Evolutionary conservation across 2,888 invertebrate genomes (phyloP), one percentile per base, ranked within the genome.

Genomic region (Hypsopygia costalis): DNA sequence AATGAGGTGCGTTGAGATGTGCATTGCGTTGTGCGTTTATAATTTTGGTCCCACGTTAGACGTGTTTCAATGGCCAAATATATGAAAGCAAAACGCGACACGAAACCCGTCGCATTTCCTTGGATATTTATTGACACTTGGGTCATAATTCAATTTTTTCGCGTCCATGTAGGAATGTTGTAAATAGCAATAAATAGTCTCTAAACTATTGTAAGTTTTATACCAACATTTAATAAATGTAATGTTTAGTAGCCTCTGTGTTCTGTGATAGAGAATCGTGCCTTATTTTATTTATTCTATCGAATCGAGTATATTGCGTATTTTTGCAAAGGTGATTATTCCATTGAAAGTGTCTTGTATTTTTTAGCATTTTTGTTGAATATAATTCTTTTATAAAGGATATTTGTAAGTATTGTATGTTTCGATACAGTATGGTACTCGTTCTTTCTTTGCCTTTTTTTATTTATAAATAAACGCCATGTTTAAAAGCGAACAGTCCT

Each of bases 231-330:
- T 29, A 30, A 29, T 21, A 6, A 11, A 34, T 37, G 10, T 30
- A 20, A 5, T 16, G 47, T 44, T 52, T 53, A 48, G 63, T 75
- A 70, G 69, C 50, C 54, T 62, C 63, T 80, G 55, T 73, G 60
- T 76, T 73, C 85, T 86, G 85, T 86, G 85, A 86, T 86, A 85
- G 71, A 66, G 59, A 69, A 56, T 69, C 58, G 85, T 85, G 85
- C 85, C 85, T 85, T 85, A 78, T n/a, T n/a, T n/a, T n/a, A n/a
- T 61, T 58, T 65, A 62, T 64, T 59, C 45, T 55, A 52, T n/a
- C n/a, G n/a, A n/a, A n/a, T n/a, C n/a, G n/a, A n/a, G n/a, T n/a
- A n/a, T 11, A 31, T 3, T 16, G 6, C 5, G n/a, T 31, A 31
- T 25, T 25, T 25, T 25, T 25, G 25, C 25, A 25, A 25, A 25